These are phyloP conservation scores for Heterodera carotae DNA, from an alignment of 1,140 invertebrate genomes.

Conservation along the genomic window DNA sequence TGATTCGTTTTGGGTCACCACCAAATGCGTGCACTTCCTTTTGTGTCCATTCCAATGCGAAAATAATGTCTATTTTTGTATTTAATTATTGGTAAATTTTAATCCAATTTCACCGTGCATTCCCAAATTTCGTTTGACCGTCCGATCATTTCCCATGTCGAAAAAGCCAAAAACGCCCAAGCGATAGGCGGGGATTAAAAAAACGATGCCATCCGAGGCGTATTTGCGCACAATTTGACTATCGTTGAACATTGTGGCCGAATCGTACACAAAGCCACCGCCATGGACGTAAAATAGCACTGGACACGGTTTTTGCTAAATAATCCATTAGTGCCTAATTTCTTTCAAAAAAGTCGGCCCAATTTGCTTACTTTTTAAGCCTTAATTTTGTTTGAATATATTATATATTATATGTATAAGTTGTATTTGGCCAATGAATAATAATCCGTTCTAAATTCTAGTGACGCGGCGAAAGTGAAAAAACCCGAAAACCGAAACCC, in stretches of 20 bases:
- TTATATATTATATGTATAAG: too few relatives aligned
- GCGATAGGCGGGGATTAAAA: constrained; percentile 66
- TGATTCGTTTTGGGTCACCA: constrained; percentile 74
- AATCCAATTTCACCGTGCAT: constrained; percentile 46
- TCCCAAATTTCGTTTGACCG: constrained; percentile 53
- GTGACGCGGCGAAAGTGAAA: too few relatives aligned
- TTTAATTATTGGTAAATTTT: background rate
- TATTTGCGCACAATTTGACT: constrained; percentile 52
- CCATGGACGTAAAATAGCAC: constrained; percentile 61
- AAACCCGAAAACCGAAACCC: too few relatives aligned
- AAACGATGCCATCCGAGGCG: constrained; percentile 60
- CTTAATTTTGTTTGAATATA: too few relatives aligned
- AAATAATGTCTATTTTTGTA: constrained; percentile 69
- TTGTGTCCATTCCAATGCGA: constrained; percentile 75
- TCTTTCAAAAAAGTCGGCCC: background rate
- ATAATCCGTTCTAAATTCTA: too few relatives aligned
- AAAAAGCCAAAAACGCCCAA: constrained; percentile 58
- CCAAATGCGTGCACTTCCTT: constrained; percentile 76
- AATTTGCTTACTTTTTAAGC: constrained; percentile 4
- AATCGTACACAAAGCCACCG: constrained; percentile 54
- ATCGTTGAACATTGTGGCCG: constrained; percentile 54
- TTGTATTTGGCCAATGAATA: too few relatives aligned
- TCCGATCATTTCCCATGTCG: constrained; percentile 58
- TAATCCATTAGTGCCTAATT: background rate
- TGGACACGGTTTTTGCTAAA: constrained; percentile 40